These are phyloP conservation scores for Ophthalmolycus amberensis DNA, from an alignment of 2,113 vertebrate genomes.

Conservation along the genomic window DNA sequence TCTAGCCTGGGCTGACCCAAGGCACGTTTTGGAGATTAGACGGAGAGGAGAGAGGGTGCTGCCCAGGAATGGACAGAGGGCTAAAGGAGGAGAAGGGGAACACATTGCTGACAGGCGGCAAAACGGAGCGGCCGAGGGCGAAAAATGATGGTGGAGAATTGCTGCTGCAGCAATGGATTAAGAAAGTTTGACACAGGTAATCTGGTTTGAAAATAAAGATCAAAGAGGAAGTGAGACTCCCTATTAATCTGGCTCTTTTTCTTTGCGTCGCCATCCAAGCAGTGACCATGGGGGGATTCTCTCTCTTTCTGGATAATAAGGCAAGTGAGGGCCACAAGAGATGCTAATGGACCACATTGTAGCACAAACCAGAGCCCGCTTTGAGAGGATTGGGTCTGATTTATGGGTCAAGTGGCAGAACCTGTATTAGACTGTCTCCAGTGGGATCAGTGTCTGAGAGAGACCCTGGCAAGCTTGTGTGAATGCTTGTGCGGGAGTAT, in stretches of 20 bases:
- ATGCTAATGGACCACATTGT: slow-evolving; percentile 26
- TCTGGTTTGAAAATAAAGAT: slow-evolving; percentile 68
- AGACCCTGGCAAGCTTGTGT: slow-evolving; percentile 18
- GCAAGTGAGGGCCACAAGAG: slow-evolving; percentile 6
- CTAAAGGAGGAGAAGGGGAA: slow-evolving; percentile 37
- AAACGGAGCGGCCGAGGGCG: not conserved
- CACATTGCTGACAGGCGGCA: slow-evolving; percentile 8
- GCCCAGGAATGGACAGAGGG: slow-evolving; percentile 22
- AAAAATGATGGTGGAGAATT: slow-evolving; percentile 20
- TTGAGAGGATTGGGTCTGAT: slow-evolving; percentile 38
- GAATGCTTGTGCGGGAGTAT: not conserved
- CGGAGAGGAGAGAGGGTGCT: not conserved
- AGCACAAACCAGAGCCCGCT: slow-evolving; percentile 28
- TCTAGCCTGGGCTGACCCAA: slow-evolving; percentile 38
- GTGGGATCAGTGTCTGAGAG: slow-evolving; percentile 10
- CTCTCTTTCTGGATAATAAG: slow-evolving; percentile 46
- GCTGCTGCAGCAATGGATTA: slow-evolving; percentile 59
- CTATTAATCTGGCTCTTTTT: slow-evolving; percentile 43
- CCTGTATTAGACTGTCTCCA: slow-evolving; percentile 24
- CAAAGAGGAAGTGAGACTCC: slow-evolving; percentile 62
- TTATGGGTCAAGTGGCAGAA: slow-evolving; percentile 42
- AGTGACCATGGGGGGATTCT: slow-evolving; percentile 39
- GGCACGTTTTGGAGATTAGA: slow-evolving; percentile 52
- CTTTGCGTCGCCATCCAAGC: slow-evolving; percentile 33
- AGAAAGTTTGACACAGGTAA: slow-evolving; percentile 70